Percentiles rank a stretch among this genome's conserved stretches.
These are phyloP conservation scores for Danio choprae DNA, from an alignment of 2,797 vertebrate species.

Conservation along the genomic window DNA sequence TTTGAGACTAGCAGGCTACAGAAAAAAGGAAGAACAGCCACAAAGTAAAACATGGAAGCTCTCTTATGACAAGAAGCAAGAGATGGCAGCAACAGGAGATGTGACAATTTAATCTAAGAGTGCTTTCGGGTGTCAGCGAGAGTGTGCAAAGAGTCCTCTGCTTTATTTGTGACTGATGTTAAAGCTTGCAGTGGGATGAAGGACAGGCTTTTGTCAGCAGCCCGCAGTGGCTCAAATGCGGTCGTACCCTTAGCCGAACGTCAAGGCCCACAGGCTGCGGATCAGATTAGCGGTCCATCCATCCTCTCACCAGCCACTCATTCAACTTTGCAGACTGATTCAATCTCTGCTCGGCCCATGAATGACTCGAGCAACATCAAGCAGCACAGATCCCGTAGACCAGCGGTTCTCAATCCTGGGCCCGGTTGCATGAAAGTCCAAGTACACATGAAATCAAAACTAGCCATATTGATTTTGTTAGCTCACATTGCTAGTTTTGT, in stretches of 20 bases:
- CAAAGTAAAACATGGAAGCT: not conserved
- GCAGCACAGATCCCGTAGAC: constrained; percentile 19
- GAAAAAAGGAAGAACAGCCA: not conserved
- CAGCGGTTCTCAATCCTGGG: not conserved
- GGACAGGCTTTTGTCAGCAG: constrained; percentile 22
- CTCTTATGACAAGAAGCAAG: not conserved
- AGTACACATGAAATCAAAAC: too few relatives aligned
- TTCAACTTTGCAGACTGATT: constrained; percentile 57
- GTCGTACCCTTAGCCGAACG: not conserved
- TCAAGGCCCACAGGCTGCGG: constrained; percentile 28
- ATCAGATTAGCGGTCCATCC: constrained; percentile 52
- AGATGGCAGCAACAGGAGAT: not conserved
- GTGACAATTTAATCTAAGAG: constrained; percentile 14
- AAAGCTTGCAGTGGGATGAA: not conserved
- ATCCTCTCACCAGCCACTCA: constrained; percentile 30
- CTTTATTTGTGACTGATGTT: constrained; percentile 1
- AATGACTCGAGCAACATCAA: constrained; percentile 29
- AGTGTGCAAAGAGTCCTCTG: not conserved
- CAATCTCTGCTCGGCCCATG: constrained; percentile 39
- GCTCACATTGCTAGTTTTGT: too few relatives aligned
- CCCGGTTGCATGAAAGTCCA: too few relatives aligned
- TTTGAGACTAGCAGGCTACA: not conserved
- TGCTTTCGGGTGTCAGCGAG: not conserved
- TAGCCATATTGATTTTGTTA: too few relatives aligned
- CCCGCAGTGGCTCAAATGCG: constrained; percentile 1